Evolutionary conservation across 1,140 invertebrate genomes (phyloP), one percentile per base, ranked within the genome.

Genomic region (Drosophila pandora): DNA sequence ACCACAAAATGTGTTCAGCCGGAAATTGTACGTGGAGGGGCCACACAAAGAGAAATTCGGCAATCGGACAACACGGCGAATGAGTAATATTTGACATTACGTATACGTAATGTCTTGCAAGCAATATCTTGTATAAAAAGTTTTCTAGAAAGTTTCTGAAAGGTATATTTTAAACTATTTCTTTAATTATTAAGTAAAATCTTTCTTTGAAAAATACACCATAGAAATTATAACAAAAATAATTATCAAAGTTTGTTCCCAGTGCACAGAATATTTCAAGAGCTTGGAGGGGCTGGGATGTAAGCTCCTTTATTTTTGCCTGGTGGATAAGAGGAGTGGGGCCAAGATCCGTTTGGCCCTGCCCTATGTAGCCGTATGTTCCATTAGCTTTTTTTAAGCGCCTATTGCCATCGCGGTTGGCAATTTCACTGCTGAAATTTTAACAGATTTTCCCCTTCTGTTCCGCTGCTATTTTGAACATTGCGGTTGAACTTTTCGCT

Each of bases 1-100:
- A 87, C 82, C 82, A 87, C 82, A 87, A 87, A 87, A 89, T 89
- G 85, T 89, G 84, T 84, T 89, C 74, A 89, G 87, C 84, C 85
- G 85, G 85, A 89, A 89, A 89, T 89, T 89, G 85, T 89, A 89
- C 80, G 84, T 89, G 84, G 67, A 72, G 58, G 69, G 82, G 62
- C 52, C 76, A 75, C 78, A 79, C 70, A 13, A 17, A 73, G 43
- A 12, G 17, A 43, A 17, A 43, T 13, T 13, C 17, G 30, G 8
- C 2, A 53, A 10, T 53, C 13, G 2, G 6, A 28, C 22, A 7
- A 54, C 52, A 8, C 21, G 17, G 2, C 37, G 37, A 21, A 56
- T 56, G 37, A 43, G 37, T 43, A 28, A 28, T 43, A 7, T 43
- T 55, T 17, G 17, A 17, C 17, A 17, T 25, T 32, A 6, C 25